Evolutionary conservation across 35 echinoderm and acorn worm genomes (phyloP).

Genomic region (Apostichopus parvimensis): DNA sequence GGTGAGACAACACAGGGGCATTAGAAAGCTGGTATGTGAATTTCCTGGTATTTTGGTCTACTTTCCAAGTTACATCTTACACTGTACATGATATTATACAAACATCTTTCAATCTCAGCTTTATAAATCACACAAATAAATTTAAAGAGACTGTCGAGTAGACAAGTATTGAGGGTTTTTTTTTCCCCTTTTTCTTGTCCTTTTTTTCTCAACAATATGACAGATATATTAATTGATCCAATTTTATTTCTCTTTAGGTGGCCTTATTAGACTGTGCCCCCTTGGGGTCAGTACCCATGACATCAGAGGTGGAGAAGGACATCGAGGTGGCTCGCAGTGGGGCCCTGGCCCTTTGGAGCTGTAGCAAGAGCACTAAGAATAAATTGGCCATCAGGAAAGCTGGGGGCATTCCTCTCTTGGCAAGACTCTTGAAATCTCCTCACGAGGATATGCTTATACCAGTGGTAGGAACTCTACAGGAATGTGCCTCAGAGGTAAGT

Average conservation of each 20-base stretch:
- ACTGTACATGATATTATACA: no score
- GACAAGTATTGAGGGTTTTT: no score
- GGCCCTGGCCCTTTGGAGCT: conserved; percentile 90
- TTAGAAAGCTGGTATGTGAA: conserved; percentile 77
- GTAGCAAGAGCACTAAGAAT: conserved; percentile 98
- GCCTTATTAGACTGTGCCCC: conserved; percentile 88
- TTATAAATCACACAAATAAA: no score
- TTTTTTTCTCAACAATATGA: neutral
- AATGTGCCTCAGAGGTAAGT: conserved; percentile 98
- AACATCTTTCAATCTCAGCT: no score
- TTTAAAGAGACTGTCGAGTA: no score
- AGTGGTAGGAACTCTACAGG: conserved; percentile 92
- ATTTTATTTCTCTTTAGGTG: conserved; percentile 53
- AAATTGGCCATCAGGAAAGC: conserved; percentile 93
- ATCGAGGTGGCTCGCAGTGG: conserved; percentile 87
- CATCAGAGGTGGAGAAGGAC: conserved; percentile 80
- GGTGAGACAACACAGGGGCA: conserved; percentile 89
- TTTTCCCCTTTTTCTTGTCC: no score
- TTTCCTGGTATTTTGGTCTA: no score
- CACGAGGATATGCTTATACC: conserved; percentile 98
- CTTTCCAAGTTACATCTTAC: no score
- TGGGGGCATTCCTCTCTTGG: conserved; percentile 90
- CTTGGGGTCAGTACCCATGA: conserved; percentile 67
- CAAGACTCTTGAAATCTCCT: conserved; percentile 84
- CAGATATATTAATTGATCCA: neutral